Percentiles rank a stretch among this genome's conserved stretches.
Evolutionary conservation across 2,113 vertebrate species (phyloP).

Genomic region (Elaphurus davidianus): DNA sequence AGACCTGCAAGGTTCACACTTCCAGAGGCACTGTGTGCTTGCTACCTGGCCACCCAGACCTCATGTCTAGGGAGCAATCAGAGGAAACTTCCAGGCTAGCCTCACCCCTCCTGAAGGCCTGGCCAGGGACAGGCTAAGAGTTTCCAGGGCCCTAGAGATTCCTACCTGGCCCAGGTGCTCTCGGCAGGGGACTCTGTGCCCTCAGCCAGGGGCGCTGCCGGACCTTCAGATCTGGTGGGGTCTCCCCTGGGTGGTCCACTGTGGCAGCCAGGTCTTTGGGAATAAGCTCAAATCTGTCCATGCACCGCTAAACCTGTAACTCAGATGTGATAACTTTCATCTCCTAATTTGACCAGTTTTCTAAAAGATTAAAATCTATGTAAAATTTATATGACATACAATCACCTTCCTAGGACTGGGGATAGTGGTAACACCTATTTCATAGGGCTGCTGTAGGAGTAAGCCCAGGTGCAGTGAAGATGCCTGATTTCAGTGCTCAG

Average conservation of each 20-base stretch:
- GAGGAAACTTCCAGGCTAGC: not conserved
- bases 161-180: not conserved
- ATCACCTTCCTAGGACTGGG: no score
- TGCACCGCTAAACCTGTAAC: not conserved
- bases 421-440: not conserved
- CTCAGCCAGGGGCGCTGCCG: no score
- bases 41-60: not conserved
- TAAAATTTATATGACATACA: not conserved
- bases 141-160: not conserved
- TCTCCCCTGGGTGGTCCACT: not conserved
- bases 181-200: not conserved
- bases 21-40: not conserved
- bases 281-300: not conserved
- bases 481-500: not conserved
- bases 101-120: not conserved
- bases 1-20: not conserved
- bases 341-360: not conserved
- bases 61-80: not conserved
- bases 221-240: not conserved
- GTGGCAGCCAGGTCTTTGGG: not conserved
- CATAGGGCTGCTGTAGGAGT: not conserved
- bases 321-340: not conserved
- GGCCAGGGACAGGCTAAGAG: not conserved
- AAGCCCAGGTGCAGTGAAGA: not conserved
- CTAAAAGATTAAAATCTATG: not conserved